Percentiles rank a stretch among this genome's conserved stretches.
Evolutionary conservation across 2,113 vertebrate species (phyloP).

Genomic region (Stigmatopora argus): DNA sequence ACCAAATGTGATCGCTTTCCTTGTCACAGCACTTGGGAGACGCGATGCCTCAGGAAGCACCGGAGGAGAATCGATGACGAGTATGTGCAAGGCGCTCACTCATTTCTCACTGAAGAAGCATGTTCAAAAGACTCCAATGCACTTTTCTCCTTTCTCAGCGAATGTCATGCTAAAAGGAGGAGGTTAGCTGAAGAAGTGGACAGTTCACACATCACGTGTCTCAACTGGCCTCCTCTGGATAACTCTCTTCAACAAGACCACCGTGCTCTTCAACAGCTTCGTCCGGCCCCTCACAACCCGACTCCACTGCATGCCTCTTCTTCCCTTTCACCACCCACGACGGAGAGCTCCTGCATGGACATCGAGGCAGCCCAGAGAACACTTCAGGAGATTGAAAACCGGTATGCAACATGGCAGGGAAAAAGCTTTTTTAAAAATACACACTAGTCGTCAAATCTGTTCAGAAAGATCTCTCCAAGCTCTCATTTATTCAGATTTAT

Average conservation of each 20-base stretch:
- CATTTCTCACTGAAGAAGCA: neutral
- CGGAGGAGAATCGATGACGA: slow-evolving; percentile 67
- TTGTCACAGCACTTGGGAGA: slow-evolving; percentile 65
- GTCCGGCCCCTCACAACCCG: slow-evolving; percentile 8
- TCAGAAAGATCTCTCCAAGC: neutral
- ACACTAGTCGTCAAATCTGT: neutral
- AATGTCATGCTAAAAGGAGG: slow-evolving; percentile 66
- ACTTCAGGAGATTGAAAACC: slow-evolving; percentile 73
- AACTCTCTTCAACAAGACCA: slow-evolving; percentile 19
- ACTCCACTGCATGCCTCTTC: slow-evolving; percentile 12
- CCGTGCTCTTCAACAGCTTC: slow-evolving; percentile 22
- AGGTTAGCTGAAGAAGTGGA: slow-evolving; percentile 54
- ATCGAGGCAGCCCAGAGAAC: slow-evolving; percentile 71
- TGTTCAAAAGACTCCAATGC: neutral
- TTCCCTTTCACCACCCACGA: slow-evolving; percentile 22
- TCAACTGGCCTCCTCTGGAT: slow-evolving; percentile 34
- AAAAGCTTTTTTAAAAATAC: neutral
- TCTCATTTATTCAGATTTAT: neutral
- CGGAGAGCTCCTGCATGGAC: slow-evolving; percentile 67
- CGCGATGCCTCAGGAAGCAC: slow-evolving; percentile 67
- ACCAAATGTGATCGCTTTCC: slow-evolving; percentile 3
- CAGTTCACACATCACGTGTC: slow-evolving; percentile 21
- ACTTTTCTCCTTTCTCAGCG: slow-evolving; percentile 42
- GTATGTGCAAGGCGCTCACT: slow-evolving; percentile 44
- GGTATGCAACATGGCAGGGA: slow-evolving; percentile 41